phyloP scores from a whole-genome alignment of 2,888 invertebrate species.

The Drosophila hamatofila region DNA sequence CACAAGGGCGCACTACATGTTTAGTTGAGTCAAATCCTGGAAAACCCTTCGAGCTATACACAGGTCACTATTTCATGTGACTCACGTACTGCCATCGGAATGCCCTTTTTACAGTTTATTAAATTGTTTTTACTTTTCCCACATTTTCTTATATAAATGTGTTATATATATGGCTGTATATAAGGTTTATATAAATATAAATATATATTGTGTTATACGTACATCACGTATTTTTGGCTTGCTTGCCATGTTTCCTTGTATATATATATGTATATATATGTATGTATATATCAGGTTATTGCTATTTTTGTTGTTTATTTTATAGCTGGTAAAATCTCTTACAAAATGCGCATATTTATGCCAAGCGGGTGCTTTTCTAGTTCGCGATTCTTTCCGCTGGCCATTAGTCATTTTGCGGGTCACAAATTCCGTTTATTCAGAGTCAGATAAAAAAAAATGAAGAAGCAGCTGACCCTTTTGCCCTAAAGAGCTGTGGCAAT shows the following conservation, averaged over 20 bases:
- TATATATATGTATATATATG: neutral
- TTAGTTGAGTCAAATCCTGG: slow-evolving; percentile 32
- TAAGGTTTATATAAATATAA: neutral
- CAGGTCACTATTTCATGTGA: slow-evolving; percentile 51
- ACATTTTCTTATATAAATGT: slow-evolving; percentile 2
- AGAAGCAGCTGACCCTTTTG: slow-evolving; percentile 68
- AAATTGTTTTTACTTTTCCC: slow-evolving; percentile 69
- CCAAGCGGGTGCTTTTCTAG: slow-evolving; percentile 30
- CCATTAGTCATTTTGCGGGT: slow-evolving; percentile 65
- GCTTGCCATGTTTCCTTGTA: neutral
- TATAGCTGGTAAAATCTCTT: slow-evolving; percentile 63
- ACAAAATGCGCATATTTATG: slow-evolving; percentile 80
- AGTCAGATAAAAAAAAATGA: slow-evolving; percentile 12
- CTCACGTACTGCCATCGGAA: slow-evolving; percentile 71
- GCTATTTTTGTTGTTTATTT: slow-evolving; percentile 54
- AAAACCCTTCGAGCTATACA: slow-evolving; percentile 11
- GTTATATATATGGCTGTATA: neutral
- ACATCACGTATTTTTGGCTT: slow-evolving; percentile 8
- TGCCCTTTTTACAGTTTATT: slow-evolving; percentile 80
- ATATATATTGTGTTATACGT: neutral
- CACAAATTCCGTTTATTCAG: slow-evolving; percentile 24
- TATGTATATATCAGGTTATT: neutral
- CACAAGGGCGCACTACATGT: slow-evolving; percentile 33
- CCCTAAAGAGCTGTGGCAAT: slow-evolving; percentile 67
- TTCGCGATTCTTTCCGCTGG: slow-evolving; percentile 32